phyloP scores from a whole-genome alignment of 2,113 vertebrate species.

The Setophaga petechia region DNA sequence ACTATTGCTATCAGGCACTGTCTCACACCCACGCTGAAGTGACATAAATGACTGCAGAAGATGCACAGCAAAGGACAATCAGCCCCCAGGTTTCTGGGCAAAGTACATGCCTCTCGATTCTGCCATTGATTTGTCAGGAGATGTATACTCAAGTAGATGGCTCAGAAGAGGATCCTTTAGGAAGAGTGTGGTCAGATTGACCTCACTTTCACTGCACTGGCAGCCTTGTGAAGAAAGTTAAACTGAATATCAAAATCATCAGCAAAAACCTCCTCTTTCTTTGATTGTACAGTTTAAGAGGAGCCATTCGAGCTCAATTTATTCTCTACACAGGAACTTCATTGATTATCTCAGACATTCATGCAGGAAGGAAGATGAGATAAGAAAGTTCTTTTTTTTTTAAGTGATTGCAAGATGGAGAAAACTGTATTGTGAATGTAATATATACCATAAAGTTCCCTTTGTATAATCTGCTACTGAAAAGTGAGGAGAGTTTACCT shows the following conservation, averaged over 20 bases:
- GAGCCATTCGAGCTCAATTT: constrained; percentile 63
- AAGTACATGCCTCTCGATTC: constrained; percentile 22
- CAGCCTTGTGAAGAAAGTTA: constrained; percentile 50
- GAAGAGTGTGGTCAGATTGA: constrained; percentile 65
- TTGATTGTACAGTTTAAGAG: constrained; percentile 70
- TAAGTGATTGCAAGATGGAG: constrained; percentile 70
- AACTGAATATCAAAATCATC: constrained; percentile 72
- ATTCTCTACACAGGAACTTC: constrained; percentile 63
- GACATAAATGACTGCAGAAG: neutral
- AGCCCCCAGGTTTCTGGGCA: neutral
- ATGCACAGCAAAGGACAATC: constrained; percentile 18
- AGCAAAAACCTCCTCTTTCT: constrained; percentile 46
- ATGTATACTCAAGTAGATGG: constrained; percentile 29
- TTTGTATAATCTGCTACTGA: constrained; percentile 21
- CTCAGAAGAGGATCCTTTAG: constrained; percentile 58
- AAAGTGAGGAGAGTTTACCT: constrained; percentile 9
- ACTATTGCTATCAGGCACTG: neutral
- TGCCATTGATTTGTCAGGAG: constrained; percentile 57
- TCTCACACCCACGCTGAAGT: neutral
- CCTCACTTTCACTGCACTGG: constrained; percentile 53
- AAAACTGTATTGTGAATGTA: constrained; percentile 57
- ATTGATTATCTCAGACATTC: constrained; percentile 69
- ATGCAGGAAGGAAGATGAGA: constrained; percentile 70
- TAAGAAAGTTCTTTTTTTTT: constrained; percentile 17
- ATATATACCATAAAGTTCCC: constrained; percentile 8